A percentile compares a stretch with the other conserved stretches of the same genome.
Conservation (phyloP, 2,113 vertebrate species). For the Arizona elegans region DNA sequence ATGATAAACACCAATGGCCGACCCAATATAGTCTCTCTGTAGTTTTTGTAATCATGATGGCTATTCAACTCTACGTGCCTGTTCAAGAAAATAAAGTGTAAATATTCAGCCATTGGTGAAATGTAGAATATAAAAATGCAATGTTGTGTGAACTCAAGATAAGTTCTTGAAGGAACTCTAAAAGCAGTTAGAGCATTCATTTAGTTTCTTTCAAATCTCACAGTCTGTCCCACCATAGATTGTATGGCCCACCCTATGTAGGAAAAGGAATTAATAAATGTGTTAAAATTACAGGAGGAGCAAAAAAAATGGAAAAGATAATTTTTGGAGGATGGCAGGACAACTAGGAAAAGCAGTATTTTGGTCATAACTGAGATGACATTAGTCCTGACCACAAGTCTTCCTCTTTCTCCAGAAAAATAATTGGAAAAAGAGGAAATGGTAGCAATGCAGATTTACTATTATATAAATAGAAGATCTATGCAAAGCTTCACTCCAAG, state of each 20-base stretch:
- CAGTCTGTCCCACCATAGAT: background rate
- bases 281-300: background rate
- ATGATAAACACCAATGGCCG: slow-evolving; percentile 62
- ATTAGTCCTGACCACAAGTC: background rate
- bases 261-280: background rate
- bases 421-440: background rate
- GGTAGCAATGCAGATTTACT: background rate
- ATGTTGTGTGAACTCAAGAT: background rate
- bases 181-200: background rate
- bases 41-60: slow-evolving; percentile 61
- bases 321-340: background rate
- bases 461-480: background rate
- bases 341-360: background rate
- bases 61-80: slow-evolving; percentile 50
- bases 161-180: background rate
- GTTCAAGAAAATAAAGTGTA: slow-evolving; percentile 16
- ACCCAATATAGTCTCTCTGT: slow-evolving; percentile 54
- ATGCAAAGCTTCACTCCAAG: background rate
- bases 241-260: background rate
- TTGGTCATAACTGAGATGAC: background rate
- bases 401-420: background rate
- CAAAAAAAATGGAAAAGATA: background rate
- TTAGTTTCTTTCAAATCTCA: background rate
- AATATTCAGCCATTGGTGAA: background rate
- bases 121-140: background rate